Base-by-base conservation (phyloP, 1,140 invertebrate species). In the Macrosteles quadrilineatus region DNA sequence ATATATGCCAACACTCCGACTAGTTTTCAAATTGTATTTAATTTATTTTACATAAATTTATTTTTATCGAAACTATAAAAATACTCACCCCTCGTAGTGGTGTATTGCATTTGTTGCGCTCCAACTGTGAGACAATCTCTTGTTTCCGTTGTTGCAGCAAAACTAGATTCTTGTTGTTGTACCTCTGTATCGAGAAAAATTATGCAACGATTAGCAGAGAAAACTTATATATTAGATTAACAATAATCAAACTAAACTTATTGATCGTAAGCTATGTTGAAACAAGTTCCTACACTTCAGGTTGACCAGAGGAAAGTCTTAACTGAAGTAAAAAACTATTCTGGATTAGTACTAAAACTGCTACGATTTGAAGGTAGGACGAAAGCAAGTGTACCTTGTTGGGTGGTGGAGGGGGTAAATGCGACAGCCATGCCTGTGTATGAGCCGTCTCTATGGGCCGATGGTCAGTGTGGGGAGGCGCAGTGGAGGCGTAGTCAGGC, bases 91-190 rank as follows among this genome's bases (percentile, higher is more conserved):
- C 36, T 36, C 59, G 71, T 50, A 57, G 32, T n/a, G 72, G 40
- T 47, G 74, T 67, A 63, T 73, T 75, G 43, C 72, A 72, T 31
- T 75, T 75, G 66, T 69, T 71, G 30, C 87, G 87, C 75, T 89
- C 88, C 23, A 91, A 75, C 69, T 90, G 88, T 73, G 83, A 84
- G 29, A 90, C 80, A 43, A 91, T 86, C 74, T 90, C 88, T 78
- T 87, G 85, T 75, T 85, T 88, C 17, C 87, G 81, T 74, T 90
- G 87, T 66, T 88, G 82, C 27, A 91, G 78, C 70, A 87, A 83
- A 3, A 87, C 85, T 40, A 88, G 76, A 67, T 82, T 87, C 76
- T 86, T 86, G n/a, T 83, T 79, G n/a, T 83, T 78, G 36, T 81
- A 83, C n/a, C 83, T 81, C 78, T 83, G 72, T 36, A 72, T 40